Percentiles rank a stretch among this genome's conserved stretches.
Conservation (phyloP, 2,888 invertebrate species). For the Cremastobaeus sp. region DNA sequence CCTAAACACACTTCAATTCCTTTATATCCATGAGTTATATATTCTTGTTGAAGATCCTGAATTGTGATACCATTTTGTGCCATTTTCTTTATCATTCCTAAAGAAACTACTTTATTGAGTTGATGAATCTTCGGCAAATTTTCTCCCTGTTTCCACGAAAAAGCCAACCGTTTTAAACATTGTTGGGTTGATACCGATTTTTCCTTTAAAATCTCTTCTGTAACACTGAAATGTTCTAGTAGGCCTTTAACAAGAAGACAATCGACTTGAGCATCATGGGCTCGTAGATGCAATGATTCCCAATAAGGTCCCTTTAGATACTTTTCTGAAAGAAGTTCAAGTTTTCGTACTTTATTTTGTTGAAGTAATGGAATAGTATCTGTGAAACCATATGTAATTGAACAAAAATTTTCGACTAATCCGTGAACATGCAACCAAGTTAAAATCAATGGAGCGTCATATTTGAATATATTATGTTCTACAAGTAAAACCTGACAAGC, state of each 20-base stretch:
- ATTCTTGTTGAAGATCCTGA: constrained; percentile 20
- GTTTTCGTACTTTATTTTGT: constrained; percentile 20
- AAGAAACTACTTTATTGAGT: neutral
- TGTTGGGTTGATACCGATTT: neutral
- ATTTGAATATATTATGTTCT: constrained; percentile 17
- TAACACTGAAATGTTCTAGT: constrained; percentile 16
- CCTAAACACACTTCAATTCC: constrained; percentile 40
- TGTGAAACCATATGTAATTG: constrained; percentile 4
- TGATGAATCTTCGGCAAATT: neutral
- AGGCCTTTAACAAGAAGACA: constrained; percentile 7
- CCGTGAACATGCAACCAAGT: neutral
- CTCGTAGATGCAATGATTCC: neutral
- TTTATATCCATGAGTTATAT: constrained; percentile 17
- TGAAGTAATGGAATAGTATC: constrained; percentile 13
- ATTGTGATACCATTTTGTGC: constrained; percentile 36
- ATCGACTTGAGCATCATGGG: constrained; percentile 19
- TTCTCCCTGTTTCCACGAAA: neutral
- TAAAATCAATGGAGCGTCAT: constrained; percentile 15
- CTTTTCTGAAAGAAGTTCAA: constrained; percentile 2
- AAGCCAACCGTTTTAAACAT: neutral
- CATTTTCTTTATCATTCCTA: constrained; percentile 31
- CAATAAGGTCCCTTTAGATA: constrained; percentile 3
- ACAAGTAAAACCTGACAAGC: constrained; percentile 5
- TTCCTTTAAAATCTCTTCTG: neutral
- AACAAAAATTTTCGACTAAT: neutral